phyloP scores from a whole-genome alignment of 2,113 vertebrate genomes.

The Mohoua ochrocephala region DNA sequence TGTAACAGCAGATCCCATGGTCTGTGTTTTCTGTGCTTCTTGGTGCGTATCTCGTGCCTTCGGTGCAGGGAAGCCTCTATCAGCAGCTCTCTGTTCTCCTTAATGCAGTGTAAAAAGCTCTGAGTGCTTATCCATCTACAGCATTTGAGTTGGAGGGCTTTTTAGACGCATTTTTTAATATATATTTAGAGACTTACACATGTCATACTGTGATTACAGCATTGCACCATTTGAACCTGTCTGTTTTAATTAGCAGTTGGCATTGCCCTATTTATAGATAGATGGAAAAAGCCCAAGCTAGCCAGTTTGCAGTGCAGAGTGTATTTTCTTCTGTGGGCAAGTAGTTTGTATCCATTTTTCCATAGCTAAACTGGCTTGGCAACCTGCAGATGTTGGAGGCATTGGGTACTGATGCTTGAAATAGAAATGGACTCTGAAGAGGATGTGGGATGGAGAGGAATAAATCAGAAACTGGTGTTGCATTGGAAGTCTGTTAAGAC shows the following conservation, averaged over 20 bases:
- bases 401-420: slow-evolving; percentile 53
- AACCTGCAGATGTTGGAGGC: slow-evolving; percentile 49
- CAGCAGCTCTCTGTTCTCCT: background rate
- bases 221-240: background rate
- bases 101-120: background rate
- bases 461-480: slow-evolving; percentile 41
- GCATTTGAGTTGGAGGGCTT: background rate
- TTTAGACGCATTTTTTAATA: background rate
- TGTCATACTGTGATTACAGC: background rate
- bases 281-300: background rate
- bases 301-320: background rate
- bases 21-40: background rate
- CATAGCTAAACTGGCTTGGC: slow-evolving; percentile 5
- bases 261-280: background rate
- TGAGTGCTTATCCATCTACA: background rate
- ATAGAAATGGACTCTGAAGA: slow-evolving; percentile 30
- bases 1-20: background rate
- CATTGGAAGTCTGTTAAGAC: slow-evolving; percentile 25
- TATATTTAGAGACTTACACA: background rate
- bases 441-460: background rate
- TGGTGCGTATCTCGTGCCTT: background rate
- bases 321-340: background rate
- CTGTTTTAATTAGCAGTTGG: slow-evolving; percentile 5
- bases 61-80: background rate
- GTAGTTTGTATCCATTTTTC: slow-evolving; percentile 10